Conservation (phyloP, 1,140 invertebrate species). For the Dolichoris vasculosae region DNA sequence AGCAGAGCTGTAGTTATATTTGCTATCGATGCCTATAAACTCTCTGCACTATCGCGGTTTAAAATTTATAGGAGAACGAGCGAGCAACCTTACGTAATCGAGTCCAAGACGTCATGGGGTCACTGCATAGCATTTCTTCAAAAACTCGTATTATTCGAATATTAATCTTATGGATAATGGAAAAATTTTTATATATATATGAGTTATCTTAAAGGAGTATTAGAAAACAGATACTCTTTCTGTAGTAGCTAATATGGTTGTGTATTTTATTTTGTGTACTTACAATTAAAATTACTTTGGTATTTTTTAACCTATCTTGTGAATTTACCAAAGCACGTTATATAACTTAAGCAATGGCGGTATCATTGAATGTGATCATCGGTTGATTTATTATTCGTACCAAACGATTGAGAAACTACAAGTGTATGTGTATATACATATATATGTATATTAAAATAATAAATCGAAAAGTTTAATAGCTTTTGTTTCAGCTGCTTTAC, state of each 20-base stretch:
- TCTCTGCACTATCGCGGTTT: not conserved
- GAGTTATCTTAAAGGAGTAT: not conserved
- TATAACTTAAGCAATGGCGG: not conserved
- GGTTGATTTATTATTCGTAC: not conserved
- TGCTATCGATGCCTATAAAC: constrained; percentile 29
- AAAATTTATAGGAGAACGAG: not conserved
- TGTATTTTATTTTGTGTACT: not conserved
- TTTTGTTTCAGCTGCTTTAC: not conserved
- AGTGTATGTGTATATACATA: not conserved
- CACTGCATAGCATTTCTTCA: not conserved
- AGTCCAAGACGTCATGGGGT: constrained; percentile 16
- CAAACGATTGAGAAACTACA: not conserved
- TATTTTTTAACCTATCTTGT: not conserved
- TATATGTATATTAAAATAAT: not conserved
- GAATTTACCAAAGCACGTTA: not conserved
- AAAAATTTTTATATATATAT: not conserved
- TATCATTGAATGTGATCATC: not conserved
- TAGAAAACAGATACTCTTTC: not conserved
- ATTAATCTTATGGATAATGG: not conserved
- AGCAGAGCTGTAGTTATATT: not conserved
- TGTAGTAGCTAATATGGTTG: not conserved
- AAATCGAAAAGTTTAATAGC: not conserved
- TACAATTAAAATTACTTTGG: not conserved
- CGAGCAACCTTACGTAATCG: not conserved
- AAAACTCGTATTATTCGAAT: not conserved